Evolutionary conservation across 1,140 invertebrate genomes (phyloP).

Genomic region (Bombyx mandarina): DNA sequence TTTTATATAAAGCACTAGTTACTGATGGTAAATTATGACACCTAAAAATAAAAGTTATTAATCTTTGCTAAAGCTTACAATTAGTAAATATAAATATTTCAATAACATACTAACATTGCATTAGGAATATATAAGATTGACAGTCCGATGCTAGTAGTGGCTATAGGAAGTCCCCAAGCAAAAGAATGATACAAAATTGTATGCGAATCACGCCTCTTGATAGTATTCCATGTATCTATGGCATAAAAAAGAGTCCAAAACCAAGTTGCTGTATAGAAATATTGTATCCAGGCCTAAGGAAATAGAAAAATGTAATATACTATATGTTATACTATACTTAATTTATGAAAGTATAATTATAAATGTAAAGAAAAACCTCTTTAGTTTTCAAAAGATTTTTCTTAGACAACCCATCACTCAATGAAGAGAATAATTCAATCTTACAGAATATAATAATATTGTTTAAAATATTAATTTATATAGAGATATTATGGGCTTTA

Average conservation of each 20-base stretch:
- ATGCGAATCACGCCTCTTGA: constrained; percentile 74
- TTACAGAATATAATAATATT: no score
- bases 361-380: no score
- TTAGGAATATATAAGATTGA: constrained; percentile 82
- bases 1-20: constrained; percentile 73
- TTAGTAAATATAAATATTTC: not conserved
- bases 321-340: not conserved
- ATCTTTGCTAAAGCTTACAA: no score
- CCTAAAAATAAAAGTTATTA: constrained; percentile 67
- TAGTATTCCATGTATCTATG: constrained; percentile 80
- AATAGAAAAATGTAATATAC: constrained; percentile 3
- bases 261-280: constrained; percentile 88
- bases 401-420: no score
- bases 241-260: constrained; percentile 89
- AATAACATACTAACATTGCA: constrained; percentile 76
- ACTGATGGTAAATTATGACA: constrained; percentile 78
- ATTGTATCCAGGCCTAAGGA: constrained; percentile 85
- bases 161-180: constrained; percentile 80
- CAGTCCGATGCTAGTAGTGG: constrained; percentile 77
- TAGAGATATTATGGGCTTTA: no score
- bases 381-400: no score
- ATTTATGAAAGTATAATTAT: not conserved
- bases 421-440: no score
- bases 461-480: no score
- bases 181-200: constrained; percentile 76